Base-by-base conservation (phyloP, 2,888 invertebrate species). In the Tachina grossa region DNA sequence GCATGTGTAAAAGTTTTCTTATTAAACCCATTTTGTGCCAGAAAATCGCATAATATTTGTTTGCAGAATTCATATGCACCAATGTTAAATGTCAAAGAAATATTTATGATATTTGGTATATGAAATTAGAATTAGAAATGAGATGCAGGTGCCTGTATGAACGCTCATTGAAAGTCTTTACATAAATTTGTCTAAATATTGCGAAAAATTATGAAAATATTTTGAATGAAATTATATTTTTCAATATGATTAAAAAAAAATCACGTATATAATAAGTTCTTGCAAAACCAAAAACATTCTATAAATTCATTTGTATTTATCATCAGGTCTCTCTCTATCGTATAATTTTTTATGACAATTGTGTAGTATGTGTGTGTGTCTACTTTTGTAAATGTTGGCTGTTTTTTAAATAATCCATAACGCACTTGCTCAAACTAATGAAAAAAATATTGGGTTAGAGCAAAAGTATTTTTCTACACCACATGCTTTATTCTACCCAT, bases 41-140 rank as follows among this genome's bases (percentile, higher is more conserved):
- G 43, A 43, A 16, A 61, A 31, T 16, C 13, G 22, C 16, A 49
- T 19, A 72, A 39, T 47, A 53, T 78, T 9, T 39, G 5, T 65
- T 72, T 71, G 57, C 65, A 65, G 31, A 71, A 75, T 74, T 68
- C 61, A 59, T 31, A 31, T 31, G 31, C 57, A 59, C 59, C 53
- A 61, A 77, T 78, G 83, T 78, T 68, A 68, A 74, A 83, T 68
- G 78, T 75, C 83, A 83, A 83, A 83, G 74, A 55, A 63, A 74
- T 78, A 83, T 68, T 61, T 78, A 83, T 83, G 72, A 14, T 61
- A 63, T 19, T 74, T 9, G 13, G 13, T 16, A 14, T 49, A 14
- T 19, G 49, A 75, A 80, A 49, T 53, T 31, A 31, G 31, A 31
- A 47, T 9, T 45, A 61, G 49, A 57, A 57, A 51, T 39, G 45